Evolutionary conservation across 2,113 vertebrate genomes (phyloP).

Genomic region (Talpa occidentalis): DNA sequence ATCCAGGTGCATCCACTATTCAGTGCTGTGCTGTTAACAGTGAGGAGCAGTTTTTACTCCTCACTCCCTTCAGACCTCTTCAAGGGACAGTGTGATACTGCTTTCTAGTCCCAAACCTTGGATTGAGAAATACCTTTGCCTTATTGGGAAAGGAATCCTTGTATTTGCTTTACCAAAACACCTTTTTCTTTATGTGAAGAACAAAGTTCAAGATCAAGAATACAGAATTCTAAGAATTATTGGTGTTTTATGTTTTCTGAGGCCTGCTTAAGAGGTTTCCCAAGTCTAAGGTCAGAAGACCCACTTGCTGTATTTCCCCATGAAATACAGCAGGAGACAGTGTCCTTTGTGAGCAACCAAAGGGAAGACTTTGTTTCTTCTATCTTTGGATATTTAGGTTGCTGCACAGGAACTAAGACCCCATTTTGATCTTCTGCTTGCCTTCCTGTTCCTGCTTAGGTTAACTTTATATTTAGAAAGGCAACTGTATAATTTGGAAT

Average conservation of each 20-base stretch:
- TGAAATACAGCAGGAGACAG: background rate
- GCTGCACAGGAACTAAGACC: slow-evolving; percentile 9
- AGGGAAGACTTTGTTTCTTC: background rate
- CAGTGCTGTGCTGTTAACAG: rapidly evolving
- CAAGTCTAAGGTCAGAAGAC: background rate
- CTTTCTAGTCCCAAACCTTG: background rate
- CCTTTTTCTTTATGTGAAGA: background rate
- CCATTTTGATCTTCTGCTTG: background rate
- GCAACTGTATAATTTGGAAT: background rate
- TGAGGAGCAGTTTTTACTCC: background rate
- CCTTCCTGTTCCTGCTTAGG: background rate
- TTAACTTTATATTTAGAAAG: slow-evolving; percentile 27
- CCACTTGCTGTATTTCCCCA: background rate
- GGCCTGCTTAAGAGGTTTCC: background rate
- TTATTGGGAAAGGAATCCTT: background rate
- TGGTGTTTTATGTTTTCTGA: background rate
- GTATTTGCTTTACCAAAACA: background rate
- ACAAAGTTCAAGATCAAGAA: background rate
- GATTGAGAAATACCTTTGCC: background rate
- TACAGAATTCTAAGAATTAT: background rate
- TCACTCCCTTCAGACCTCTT: background rate
- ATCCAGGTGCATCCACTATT: no score
- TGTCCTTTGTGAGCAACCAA: background rate
- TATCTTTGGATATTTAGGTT: background rate
- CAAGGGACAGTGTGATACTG: background rate